These are phyloP conservation scores for Bostrychus sinensis DNA, from an alignment of 2,113 vertebrate species.

Conservation along the genomic window DNA sequence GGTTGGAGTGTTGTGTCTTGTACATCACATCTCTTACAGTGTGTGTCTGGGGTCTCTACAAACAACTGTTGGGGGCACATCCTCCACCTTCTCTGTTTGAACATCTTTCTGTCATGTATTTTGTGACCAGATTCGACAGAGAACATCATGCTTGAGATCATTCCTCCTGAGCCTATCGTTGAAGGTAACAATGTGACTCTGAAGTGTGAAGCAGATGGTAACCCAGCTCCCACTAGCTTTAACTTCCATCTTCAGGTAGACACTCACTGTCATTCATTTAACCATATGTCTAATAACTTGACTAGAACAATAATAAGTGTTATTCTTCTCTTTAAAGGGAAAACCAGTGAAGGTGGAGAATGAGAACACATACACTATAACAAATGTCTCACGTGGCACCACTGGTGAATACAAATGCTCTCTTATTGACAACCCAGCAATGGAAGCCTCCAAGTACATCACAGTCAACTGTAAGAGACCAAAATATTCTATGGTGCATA, in stretches of 20 bases:
- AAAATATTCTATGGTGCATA: background rate
- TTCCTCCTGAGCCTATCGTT: conserved; percentile 79
- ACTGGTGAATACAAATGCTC: conserved; percentile 92
- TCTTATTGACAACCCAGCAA: conserved; percentile 79
- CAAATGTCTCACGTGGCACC: conserved; percentile 82
- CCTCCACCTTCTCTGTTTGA: conserved; percentile 22
- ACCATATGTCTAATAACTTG: background rate
- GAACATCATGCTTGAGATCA: conserved; percentile 85
- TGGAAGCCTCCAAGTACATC: conserved; percentile 78
- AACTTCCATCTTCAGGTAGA: conserved; percentile 85
- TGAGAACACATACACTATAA: conserved; percentile 78
- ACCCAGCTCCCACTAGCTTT: conserved; percentile 90
- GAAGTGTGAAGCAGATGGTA: conserved; percentile 91
- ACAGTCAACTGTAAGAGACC: conserved; percentile 89
- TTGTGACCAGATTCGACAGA: conserved; percentile 88
- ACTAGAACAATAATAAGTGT: background rate
- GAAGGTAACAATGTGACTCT: conserved; percentile 93
- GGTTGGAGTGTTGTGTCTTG: conserved; percentile 19
- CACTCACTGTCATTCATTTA: background rate
- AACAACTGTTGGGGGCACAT: conserved; percentile 11
- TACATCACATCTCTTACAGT: conserved; percentile 6
- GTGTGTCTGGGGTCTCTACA: conserved; percentile 13
- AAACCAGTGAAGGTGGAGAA: conserved; percentile 69
- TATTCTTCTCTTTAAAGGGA: conserved; percentile 57
- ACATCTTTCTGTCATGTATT: conserved; percentile 21